Evolutionary conservation across 2,113 vertebrate genomes (phyloP).

Genomic region (Manacus vitellinus): DNA sequence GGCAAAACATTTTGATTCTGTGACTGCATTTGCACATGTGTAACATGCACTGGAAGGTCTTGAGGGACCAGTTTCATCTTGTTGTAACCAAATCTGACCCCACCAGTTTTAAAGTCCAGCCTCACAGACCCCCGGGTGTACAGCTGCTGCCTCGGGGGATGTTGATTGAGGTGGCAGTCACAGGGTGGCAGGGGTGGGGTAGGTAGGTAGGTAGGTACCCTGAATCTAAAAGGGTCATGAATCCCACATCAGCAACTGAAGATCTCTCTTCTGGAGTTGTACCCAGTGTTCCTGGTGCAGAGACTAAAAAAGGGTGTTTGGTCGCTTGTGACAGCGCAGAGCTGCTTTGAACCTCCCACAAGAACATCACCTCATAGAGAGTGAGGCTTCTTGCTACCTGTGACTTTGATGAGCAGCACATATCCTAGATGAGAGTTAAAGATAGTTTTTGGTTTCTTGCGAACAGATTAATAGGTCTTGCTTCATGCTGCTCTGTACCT

Average conservation of each 20-base stretch:
- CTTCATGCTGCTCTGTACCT: neutral
- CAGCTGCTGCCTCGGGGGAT: neutral
- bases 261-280: neutral
- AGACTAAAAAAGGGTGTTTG: neutral
- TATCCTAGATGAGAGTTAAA: neutral
- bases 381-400: neutral
- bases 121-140: fast-evolving
- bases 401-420: neutral
- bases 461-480: neutral
- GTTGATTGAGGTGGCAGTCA: neutral
- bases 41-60: neutral
- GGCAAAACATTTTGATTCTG: neutral
- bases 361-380: neutral
- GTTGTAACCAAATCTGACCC: neutral
- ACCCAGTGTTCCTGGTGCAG: neutral
- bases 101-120: neutral
- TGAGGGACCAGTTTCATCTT: neutral
- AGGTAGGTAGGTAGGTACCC: too few species aligned
- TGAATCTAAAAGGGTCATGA: neutral
- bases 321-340: fast-evolving
- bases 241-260: neutral
- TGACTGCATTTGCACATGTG: neutral
- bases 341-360: neutral
- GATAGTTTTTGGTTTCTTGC: neutral
- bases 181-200: neutral